Percentiles rank a stretch among this genome's conserved stretches.
Evolutionary conservation across 2,113 vertebrate genomes (phyloP).

Genomic region (Trinectes maculatus): DNA sequence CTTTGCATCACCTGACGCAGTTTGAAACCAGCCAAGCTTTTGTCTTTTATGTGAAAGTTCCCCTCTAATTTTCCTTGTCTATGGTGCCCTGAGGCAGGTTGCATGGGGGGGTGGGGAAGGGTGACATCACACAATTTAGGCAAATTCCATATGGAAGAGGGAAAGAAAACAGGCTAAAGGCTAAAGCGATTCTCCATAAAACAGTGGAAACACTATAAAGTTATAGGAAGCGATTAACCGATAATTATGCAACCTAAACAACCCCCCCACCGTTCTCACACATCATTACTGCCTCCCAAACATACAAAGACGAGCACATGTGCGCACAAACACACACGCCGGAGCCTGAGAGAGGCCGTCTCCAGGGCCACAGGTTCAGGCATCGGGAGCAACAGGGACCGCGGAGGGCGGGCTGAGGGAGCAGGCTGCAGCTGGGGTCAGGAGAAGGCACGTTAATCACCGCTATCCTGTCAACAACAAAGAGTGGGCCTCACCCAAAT

Average conservation of each 20-base stretch:
- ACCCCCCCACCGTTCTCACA: conserved; percentile 51
- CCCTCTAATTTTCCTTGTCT: conserved; percentile 80
- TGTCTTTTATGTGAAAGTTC: conserved; percentile 79
- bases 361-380: conserved; percentile 62
- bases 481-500: conserved; percentile 74
- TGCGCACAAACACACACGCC: conserved; percentile 30
- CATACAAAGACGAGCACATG: conserved; percentile 36
- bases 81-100: conserved; percentile 57
- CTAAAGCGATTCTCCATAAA: conserved; percentile 64
- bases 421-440: conserved; percentile 76
- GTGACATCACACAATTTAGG: conserved; percentile 78
- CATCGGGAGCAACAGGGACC: conserved; percentile 56
- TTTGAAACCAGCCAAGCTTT: conserved; percentile 71
- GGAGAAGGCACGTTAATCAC: conserved; percentile 82
- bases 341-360: conserved; percentile 42
- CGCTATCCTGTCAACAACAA: conserved; percentile 81
- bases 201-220: conserved; percentile 76
- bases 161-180: conserved; percentile 37
- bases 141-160: conserved; percentile 72
- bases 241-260: conserved; percentile 70
- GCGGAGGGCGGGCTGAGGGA: conserved; percentile 55
- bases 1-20: conserved; percentile 77
- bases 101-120: conserved; percentile 53
- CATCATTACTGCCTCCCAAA: conserved; percentile 61
- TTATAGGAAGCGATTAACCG: conserved; percentile 76